phyloP scores from a whole-genome alignment of 1,140 invertebrate genomes.

The Paralvinella palmiformis region DNA sequence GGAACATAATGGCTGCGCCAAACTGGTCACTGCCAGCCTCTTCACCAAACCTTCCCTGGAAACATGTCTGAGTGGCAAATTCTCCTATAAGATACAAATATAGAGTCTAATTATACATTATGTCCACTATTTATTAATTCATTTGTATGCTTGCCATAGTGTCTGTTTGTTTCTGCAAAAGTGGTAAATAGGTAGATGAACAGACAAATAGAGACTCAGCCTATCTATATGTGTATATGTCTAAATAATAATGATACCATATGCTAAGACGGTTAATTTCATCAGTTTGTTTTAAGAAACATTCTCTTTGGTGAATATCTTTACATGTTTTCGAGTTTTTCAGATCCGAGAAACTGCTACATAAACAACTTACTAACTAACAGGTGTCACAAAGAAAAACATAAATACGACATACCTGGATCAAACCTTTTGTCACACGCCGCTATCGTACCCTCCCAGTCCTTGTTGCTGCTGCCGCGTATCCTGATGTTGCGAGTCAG shows the following conservation, averaged over 20 bases:
- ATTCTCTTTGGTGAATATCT: too few relatives aligned
- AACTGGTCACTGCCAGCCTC: conserved; percentile 43
- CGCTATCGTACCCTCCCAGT: conserved; percentile 22
- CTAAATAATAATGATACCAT: too few relatives aligned
- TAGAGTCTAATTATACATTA: neutral
- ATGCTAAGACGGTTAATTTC: too few relatives aligned
- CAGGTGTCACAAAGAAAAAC: too few relatives aligned
- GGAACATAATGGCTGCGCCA: conserved; percentile 41
- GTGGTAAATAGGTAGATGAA: too few relatives aligned
- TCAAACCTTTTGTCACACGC: conserved; percentile 26
- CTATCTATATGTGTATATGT: too few relatives aligned
- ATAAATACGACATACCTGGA: conserved; percentile 19
- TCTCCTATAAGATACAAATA: conserved; percentile 26
- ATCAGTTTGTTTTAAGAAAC: too few relatives aligned
- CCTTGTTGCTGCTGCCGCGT: conserved; percentile 16
- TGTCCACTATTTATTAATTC: neutral
- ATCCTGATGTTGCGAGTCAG: conserved; percentile 15
- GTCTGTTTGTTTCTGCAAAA: too few relatives aligned
- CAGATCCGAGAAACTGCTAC: too few relatives aligned
- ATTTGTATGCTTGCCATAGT: neutral
- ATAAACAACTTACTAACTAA: too few relatives aligned
- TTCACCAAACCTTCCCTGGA: conserved; percentile 39
- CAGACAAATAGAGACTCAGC: too few relatives aligned
- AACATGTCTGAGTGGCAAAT: conserved; percentile 30
- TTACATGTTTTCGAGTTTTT: too few relatives aligned